Conservation (phyloP, 2,113 vertebrate genomes). For the Myocastor coypus region DNA sequence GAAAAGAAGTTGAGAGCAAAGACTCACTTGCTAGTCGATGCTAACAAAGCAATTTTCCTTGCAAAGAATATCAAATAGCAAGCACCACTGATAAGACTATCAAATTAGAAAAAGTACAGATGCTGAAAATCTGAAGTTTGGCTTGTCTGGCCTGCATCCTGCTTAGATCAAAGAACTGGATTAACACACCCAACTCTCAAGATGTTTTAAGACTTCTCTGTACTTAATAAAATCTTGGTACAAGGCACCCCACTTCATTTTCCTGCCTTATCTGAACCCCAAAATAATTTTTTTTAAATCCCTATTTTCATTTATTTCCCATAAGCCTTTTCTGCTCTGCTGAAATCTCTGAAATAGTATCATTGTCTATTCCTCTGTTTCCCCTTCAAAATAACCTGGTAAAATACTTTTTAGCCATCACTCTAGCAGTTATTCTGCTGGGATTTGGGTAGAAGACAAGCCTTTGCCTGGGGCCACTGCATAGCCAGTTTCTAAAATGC, state of each 20-base stretch:
- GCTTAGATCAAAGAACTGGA: background rate
- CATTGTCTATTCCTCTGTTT: background rate
- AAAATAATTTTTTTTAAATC: constrained; percentile 53
- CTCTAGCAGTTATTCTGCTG: background rate
- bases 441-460: background rate
- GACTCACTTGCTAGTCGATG: background rate
- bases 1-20: background rate
- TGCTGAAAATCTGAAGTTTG: background rate
- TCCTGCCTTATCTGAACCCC: background rate
- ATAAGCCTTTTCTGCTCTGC: background rate
- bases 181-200: constrained; percentile 3
- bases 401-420: background rate
- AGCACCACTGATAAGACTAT: background rate
- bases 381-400: constrained; percentile 52
- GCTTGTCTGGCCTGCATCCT: background rate
- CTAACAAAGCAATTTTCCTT: constrained; percentile 44
- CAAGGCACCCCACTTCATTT: constrained; percentile 6
- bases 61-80: constrained; percentile 13
- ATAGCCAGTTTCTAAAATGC: constrained; percentile 56
- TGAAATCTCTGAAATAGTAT: constrained; percentile 27
- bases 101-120: background rate
- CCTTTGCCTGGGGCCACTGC: constrained; percentile 49
- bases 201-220: background rate
- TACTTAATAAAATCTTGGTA: constrained; percentile 49
- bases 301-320: constrained; percentile 18